Conservation (phyloP, 2,797 vertebrate genomes). For the Poeciliopsis infans region DNA sequence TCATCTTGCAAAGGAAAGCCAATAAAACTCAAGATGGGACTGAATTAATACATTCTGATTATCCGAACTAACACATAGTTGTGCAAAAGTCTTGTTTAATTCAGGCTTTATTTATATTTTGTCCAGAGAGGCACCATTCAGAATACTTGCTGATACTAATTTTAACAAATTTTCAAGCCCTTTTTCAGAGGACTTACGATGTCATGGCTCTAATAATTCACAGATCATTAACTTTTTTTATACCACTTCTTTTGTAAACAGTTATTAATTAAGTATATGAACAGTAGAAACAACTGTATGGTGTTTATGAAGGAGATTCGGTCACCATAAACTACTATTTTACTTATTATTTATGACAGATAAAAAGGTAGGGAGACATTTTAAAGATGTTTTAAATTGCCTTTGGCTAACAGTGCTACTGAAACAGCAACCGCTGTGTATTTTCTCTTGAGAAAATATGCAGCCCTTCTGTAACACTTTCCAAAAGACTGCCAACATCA, state of each 20-base stretch:
- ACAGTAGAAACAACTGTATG: background rate
- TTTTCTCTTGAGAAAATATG: background rate
- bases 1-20: slow-evolving; percentile 34
- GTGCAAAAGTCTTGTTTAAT: slow-evolving; percentile 2
- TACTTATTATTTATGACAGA: background rate
- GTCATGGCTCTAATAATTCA: no score
- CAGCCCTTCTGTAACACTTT: background rate
- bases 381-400: background rate
- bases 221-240: background rate
- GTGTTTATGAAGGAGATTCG: background rate
- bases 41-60: slow-evolving; percentile 31
- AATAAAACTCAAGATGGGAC: slow-evolving; percentile 15
- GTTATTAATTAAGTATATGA: background rate
- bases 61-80: slow-evolving; percentile 22
- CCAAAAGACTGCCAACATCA: background rate
- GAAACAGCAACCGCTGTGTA: background rate
- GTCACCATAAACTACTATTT: background rate
- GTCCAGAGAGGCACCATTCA: slow-evolving; percentile 7
- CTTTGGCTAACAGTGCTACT: background rate
- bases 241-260: background rate
- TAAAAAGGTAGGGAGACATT: background rate
- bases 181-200: background rate
- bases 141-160: background rate
- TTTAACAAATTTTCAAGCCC: background rate
- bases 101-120: slow-evolving; percentile 1